Evolutionary conservation across 1,140 invertebrate species (phyloP), one percentile per base, ranked within the genome.

Genomic region (Hycleus cichorii): DNA sequence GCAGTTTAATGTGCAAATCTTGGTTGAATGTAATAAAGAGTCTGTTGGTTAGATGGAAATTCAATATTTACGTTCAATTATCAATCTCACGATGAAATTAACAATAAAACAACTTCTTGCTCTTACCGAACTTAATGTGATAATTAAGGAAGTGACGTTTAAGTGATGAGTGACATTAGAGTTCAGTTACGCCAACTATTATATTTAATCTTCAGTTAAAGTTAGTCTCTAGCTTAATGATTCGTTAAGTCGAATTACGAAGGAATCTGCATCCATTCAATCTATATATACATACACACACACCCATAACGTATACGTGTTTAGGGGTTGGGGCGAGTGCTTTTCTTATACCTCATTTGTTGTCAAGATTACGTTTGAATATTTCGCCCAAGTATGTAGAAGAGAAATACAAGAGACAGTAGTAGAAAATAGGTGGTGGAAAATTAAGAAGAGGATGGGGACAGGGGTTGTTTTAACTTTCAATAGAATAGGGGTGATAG

Each of bases 151-250:
- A 63, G 66, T 70, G 69, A 70, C 70, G 64, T 68, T 68, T 70
- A 72, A 72, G 66, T 67, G 70, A 72, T 72, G 69, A 65, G 62
- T 70, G 70, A 72, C 70, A 72, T 72, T 72, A 72, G 62, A 65
- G 69, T 60, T 60, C 65, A 62, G 64, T 65, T 62, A 65, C 67
- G 66, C 57, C 61, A 69, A 72, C 70, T 72, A 72, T 72, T 70
- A 72, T 72, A 72, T 72, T 72, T 72, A 72, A 70, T 72, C 69
- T 72, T 65, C 64, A 69, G 69, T 69, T 70, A 69, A 69, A 69
- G 69, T 72, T 67, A 53, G 63, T 59, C 42, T 53, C 42, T 58
- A 58, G 69, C 62, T 70, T 70, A 72, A 72, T 72, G 70, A 70
- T 66, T 68, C 70, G 70, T 72, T 70, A 72, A 72, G 57, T 66